A percentile compares a stretch with the other conserved stretches of the same genome.
Conservation (phyloP, 2,113 vertebrate genomes). For the Pachyramphus minor region DNA sequence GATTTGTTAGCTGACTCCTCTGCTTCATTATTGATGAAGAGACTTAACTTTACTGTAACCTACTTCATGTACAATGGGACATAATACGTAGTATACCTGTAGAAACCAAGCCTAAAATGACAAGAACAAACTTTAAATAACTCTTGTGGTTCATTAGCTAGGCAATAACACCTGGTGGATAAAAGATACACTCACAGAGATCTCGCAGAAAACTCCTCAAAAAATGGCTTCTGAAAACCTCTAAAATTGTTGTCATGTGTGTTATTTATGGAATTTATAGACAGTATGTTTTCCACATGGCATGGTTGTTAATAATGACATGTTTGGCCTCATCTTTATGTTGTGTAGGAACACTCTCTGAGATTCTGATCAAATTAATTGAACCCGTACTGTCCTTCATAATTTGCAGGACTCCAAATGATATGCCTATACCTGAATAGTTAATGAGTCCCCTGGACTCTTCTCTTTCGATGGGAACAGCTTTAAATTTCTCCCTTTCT, state of each 20-base stretch:
- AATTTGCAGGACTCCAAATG: background rate
- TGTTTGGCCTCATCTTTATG: background rate
- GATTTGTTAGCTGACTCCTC: background rate
- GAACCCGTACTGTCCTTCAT: background rate
- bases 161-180: background rate
- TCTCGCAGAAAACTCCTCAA: background rate
- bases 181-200: background rate
- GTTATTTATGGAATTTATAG: background rate
- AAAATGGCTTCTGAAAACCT: background rate
- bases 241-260: background rate
- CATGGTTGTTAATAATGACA: background rate
- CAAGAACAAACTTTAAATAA: background rate
- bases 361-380: background rate
- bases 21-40: background rate
- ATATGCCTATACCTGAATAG: background rate
- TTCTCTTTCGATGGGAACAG: background rate
- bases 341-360: background rate
- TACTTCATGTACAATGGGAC: background rate
- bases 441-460: background rate
- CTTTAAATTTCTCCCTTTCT: background rate
- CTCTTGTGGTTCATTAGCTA: background rate
- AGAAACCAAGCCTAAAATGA: background rate
- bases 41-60: background rate
- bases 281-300: background rate
- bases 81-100: accelerated